Evolutionary conservation across 1,140 invertebrate species (phyloP), one percentile per base, ranked within the genome.

Genomic region (Anastatus disparis): DNA sequence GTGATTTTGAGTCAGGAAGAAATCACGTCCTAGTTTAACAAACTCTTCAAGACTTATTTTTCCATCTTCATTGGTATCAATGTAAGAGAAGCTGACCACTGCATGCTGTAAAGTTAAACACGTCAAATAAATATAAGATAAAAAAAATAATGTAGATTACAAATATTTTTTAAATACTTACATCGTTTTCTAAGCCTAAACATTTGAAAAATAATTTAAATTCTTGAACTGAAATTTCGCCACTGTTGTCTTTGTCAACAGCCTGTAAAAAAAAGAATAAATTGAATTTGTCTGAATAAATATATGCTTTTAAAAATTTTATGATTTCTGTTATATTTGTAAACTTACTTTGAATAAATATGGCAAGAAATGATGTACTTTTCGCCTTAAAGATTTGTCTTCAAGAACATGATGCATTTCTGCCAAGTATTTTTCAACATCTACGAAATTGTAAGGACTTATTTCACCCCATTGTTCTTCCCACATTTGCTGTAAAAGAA

Each of bases 131-230:
- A 40, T 59, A 61, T 50, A 17, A 50, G 13, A 48, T n/a, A n/a
- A n/a, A n/a, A n/a, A n/a, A n/a, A n/a, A n/a, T n/a, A n/a, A n/a
- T n/a, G n/a, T n/a, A n/a, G n/a, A n/a, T n/a, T n/a, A n/a, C n/a
- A n/a, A n/a, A n/a, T n/a, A n/a, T n/a, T n/a, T n/a, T n/a, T n/a
- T n/a, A n/a, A 42, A 50, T 75, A 80, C 78, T 81, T 82, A 88
- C 91, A 76, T 93, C 90, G 76, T 91, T 89, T 63, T 87, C 86
- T 3, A 94, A 87, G 50, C 92, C 93, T 48, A 95, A 85, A 79
- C 93, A 94, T 72, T 91, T 79, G 85, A 93, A 95, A 86, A 94
- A 94, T 74, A 94, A 75, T 85, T 93, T 92, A 82, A 92, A 94
- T 87, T 95, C 93, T 79, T 91, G 88, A 67, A 94, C 88, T 40